These are phyloP conservation scores for Bombus sibiricus DNA, from an alignment of 1,140 invertebrate genomes.

Conservation along the genomic window DNA sequence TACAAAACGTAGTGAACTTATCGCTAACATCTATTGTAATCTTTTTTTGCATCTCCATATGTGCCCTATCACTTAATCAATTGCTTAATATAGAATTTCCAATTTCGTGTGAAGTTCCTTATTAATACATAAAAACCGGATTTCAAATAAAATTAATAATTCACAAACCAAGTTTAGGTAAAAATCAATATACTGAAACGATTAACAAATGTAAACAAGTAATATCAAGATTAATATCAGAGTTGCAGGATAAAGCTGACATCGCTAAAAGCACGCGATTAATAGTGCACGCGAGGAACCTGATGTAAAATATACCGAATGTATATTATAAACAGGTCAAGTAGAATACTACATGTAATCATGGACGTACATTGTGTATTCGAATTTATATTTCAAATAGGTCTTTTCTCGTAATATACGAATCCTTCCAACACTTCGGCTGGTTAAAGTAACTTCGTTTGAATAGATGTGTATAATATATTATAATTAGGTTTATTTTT, in stretches of 20 bases:
- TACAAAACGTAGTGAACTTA: conserved; percentile 69
- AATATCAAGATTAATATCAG: conserved; percentile 47
- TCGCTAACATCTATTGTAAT: conserved; percentile 59
- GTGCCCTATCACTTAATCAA: neutral
- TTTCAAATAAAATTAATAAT: conserved; percentile 27
- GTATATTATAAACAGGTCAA: conserved; percentile 38
- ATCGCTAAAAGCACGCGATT: conserved; percentile 38
- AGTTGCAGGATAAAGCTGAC: conserved; percentile 20
- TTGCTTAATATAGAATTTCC: conserved; percentile 11
- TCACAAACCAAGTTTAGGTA: conserved; percentile 30
- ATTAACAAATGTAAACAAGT: conserved; percentile 31
- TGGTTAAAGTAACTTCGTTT: conserved; percentile 28
- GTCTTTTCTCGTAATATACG: conserved; percentile 44
- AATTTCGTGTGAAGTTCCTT: conserved; percentile 18
- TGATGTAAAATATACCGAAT: conserved; percentile 35
- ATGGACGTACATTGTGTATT: conserved; percentile 54
- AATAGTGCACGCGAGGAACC: conserved; percentile 20
- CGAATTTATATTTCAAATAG: conserved; percentile 42
- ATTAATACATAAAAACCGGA: neutral
- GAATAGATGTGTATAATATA: neutral
- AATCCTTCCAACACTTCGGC: conserved; percentile 24
- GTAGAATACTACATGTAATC: conserved; percentile 49
- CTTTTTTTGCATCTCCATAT: conserved; percentile 2
- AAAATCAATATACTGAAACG: conserved; percentile 64
- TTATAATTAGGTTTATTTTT: conserved; percentile 8